phyloP scores from a whole-genome alignment of 2,113 vertebrate species.

The Rafetus swinhoei region DNA sequence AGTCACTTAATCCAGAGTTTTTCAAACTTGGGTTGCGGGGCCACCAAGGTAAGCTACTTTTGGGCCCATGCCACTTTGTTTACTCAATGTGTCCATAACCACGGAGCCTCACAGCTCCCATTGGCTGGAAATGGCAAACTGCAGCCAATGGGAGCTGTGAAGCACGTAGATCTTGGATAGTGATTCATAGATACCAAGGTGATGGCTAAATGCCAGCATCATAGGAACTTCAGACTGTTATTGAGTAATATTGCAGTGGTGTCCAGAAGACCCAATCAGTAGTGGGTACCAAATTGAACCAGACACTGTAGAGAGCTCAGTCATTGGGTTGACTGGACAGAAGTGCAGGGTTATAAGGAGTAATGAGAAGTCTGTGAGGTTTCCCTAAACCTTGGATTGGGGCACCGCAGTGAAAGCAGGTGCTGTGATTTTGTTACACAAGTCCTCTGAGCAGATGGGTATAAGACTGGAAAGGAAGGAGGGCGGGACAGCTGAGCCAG shows the following conservation, averaged over 20 bases:
- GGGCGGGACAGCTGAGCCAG: background rate
- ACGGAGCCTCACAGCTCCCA: too few relatives aligned
- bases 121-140: too few relatives aligned
- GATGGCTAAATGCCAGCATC: background rate
- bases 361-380: background rate
- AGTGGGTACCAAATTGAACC: background rate
- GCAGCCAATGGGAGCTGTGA: too few relatives aligned
- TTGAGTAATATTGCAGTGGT: background rate
- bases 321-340: background rate
- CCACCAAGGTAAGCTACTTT: too few relatives aligned
- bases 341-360: background rate
- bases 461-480: background rate
- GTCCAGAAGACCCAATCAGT: background rate
- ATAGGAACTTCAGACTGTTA: background rate
- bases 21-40: too few relatives aligned
- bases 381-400: background rate
- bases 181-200: background rate
- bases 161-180: background rate
- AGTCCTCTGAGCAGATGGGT: background rate
- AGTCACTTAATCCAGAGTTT: background rate
- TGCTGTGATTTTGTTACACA: background rate
- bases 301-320: background rate
- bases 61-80: too few relatives aligned
- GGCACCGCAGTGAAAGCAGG: background rate
- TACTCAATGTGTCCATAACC: too few relatives aligned